Percentiles rank a stretch among this genome's conserved stretches.
Conservation (phyloP, 2,113 vertebrate genomes). For the Aepyceros melampus region DNA sequence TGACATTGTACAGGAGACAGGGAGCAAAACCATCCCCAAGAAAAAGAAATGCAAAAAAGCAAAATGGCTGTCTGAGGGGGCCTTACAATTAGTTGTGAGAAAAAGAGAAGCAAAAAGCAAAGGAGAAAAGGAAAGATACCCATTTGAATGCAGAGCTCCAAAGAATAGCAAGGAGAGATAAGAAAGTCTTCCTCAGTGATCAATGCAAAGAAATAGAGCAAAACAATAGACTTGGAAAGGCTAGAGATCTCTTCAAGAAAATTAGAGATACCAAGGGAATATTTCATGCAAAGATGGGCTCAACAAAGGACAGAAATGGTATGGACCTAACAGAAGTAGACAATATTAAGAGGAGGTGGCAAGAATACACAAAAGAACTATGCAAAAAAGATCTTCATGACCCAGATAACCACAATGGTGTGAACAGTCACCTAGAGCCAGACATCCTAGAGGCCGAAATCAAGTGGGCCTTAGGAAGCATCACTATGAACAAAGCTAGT, state of each 20-base stretch:
- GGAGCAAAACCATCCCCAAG: neutral
- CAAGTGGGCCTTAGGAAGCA: neutral
- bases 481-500: neutral
- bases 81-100: neutral
- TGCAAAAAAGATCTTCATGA: neutral
- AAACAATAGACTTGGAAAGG: neutral
- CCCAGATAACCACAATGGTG: neutral
- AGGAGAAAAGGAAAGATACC: neutral
- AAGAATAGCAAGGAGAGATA: neutral
- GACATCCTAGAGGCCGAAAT: rapidly evolving
- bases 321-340: neutral
- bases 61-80: neutral
- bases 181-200: neutral
- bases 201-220: neutral
- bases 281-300: neutral
- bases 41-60: neutral
- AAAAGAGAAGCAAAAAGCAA: neutral
- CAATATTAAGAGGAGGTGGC: rapidly evolving
- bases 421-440: neutral
- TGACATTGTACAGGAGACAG: neutral
- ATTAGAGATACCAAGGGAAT: neutral
- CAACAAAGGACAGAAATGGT: neutral
- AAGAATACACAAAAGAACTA: neutral
- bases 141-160: neutral
- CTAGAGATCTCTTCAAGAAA: neutral